phyloP scores from a whole-genome alignment of 1,140 invertebrate genomes.

The Drosophila obscura region DNA sequence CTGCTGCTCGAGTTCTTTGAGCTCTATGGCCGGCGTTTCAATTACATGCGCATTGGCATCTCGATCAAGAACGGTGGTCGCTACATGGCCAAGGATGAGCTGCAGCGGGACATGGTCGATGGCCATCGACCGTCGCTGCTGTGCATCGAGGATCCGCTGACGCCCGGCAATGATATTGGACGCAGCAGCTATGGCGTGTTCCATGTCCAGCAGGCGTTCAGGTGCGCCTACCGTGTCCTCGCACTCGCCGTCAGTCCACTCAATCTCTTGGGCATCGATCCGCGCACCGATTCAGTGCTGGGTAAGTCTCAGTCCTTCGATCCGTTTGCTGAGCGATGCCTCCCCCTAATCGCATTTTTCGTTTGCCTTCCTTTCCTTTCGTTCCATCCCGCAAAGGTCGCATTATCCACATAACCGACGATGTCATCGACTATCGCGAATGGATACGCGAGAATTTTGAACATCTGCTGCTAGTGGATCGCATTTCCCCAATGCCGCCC shows the following conservation, averaged over 20 bases:
- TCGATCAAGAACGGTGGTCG: conserved; percentile 96
- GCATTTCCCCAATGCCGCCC: conserved; percentile 65
- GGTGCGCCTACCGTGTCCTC: conserved; percentile 95
- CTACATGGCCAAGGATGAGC: conserved; percentile 97
- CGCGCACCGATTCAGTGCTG: conserved; percentile 76
- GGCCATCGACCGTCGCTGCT: conserved; percentile 95
- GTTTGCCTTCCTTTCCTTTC: neutral
- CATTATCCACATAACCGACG: conserved; percentile 95
- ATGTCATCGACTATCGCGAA: conserved; percentile 95
- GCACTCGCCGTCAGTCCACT: conserved; percentile 91
- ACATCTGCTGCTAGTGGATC: conserved; percentile 64
- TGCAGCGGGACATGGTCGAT: conserved; percentile 96
- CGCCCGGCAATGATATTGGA: conserved; percentile 97
- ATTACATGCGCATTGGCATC: conserved; percentile 97
- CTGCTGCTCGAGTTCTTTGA: conserved; percentile 99
- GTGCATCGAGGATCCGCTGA: conserved; percentile 99
- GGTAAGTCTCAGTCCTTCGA: conserved; percentile 50
- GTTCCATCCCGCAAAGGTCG: conserved; percentile 85
- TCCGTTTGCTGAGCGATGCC: no score
- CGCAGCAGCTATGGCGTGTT: conserved; percentile 96
- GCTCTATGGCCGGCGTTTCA: conserved; percentile 97
- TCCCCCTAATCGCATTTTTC: no score
- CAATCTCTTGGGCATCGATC: conserved; percentile 86
- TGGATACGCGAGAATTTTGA: conserved; percentile 88
- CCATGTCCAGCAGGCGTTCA: conserved; percentile 97